A percentile compares a stretch with the other conserved stretches of the same genome.
Conservation (phyloP, 2,113 vertebrate species). For the Choloepus hoffmanni region DNA sequence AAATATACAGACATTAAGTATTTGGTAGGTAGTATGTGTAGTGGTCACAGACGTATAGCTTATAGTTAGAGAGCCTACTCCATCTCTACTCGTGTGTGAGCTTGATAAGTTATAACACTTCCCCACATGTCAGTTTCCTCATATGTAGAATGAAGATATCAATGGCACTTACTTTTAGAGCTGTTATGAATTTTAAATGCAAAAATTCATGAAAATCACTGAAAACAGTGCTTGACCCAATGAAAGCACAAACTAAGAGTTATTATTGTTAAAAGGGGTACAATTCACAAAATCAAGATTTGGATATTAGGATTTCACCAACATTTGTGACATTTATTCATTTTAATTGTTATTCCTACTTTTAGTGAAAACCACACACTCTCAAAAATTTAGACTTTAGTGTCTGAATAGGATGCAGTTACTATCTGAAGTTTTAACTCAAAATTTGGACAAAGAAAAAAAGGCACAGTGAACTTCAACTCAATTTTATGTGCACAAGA, state of each 20-base stretch:
- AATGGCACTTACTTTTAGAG: background rate
- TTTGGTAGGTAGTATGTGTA: background rate
- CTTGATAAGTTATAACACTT: background rate
- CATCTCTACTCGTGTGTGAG: background rate
- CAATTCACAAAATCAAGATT: conserved; percentile 84
- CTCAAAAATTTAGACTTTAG: conserved; percentile 88
- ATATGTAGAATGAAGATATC: background rate
- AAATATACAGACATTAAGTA: background rate
- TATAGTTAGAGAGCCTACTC: background rate
- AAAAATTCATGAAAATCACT: background rate
- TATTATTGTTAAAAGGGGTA: conserved; percentile 39
- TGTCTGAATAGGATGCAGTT: conserved; percentile 91
- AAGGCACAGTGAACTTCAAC: conserved; percentile 99
- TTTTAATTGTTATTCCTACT: conserved; percentile 86
- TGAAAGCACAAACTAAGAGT: background rate
- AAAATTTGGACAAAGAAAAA: conserved; percentile 92
- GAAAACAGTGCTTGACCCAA: background rate
- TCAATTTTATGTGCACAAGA: conserved; percentile 99
- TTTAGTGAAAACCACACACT: conserved; percentile 89
- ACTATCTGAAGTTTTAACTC: conserved; percentile 92
- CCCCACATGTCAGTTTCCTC: background rate
- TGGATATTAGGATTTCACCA: conserved; percentile 83
- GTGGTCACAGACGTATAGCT: background rate
- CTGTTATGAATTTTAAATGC: background rate
- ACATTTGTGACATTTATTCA: conserved; percentile 89